A percentile compares a stretch with the other conserved stretches of the same genome.
Evolutionary conservation across 2,888 invertebrate species (phyloP).

Genomic region (Acanthosoma haemorrhoidale): DNA sequence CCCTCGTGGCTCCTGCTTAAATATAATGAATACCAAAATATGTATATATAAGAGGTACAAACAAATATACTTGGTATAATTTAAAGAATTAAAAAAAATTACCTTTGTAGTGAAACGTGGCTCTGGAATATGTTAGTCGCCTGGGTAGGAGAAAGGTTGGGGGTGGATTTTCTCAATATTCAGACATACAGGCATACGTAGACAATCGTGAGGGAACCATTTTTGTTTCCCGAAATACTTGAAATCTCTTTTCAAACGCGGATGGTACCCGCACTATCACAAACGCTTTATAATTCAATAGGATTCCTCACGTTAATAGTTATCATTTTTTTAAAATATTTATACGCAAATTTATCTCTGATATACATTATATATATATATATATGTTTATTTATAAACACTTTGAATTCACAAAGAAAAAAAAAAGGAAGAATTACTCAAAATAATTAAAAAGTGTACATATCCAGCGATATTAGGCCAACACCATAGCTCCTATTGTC

Average conservation of each 20-base stretch:
- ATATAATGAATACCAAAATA: too few relatives aligned
- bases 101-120: not conserved
- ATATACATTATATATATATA: slow-evolving; percentile 7
- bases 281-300: slow-evolving; percentile 6
- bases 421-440: slow-evolving; percentile 13
- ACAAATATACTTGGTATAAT: too few relatives aligned
- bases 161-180: too few relatives aligned
- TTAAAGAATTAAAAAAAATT: too few relatives aligned
- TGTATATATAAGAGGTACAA: too few relatives aligned
- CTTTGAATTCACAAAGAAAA: not conserved
- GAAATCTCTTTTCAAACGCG: not conserved
- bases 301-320: not conserved
- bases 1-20: too few relatives aligned
- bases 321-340: not conserved
- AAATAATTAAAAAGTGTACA: not conserved
- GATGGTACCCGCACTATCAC: not conserved
- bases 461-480: slow-evolving; percentile 9
- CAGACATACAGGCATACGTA: not conserved
- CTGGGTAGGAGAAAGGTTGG: not conserved
- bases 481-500: slow-evolving; percentile 15
- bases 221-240: not conserved
- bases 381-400: too few relatives aligned
- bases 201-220: not conserved
- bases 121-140: not conserved
- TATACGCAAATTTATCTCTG: slow-evolving; percentile 4